Base-by-base conservation (phyloP, 2,797 vertebrate genomes). In the Leucoraja ocellata region DNA sequence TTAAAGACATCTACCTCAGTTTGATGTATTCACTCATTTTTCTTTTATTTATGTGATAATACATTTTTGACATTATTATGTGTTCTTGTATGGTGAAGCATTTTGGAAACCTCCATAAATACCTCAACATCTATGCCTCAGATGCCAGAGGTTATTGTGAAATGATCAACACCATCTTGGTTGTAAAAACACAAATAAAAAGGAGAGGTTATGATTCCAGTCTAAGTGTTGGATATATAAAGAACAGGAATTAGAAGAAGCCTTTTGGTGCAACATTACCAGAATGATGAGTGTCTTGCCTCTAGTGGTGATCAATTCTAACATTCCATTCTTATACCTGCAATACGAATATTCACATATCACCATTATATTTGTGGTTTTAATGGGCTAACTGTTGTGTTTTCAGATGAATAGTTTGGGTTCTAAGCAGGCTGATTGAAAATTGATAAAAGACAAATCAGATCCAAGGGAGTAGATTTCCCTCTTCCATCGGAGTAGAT, bases 1-100 rank as follows among this genome's bases (percentile, higher is more conserved):
- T 92, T 92, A 92, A 92, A 92, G 46, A 58, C 90, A 92, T 92
- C 90, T 92, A 92, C 90, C 90, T 92, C 90, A 92, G 90, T 92
- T 92, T 14, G 11, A 58, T 46, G 90, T 76, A 76, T 92, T 92
- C 90, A 92, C 73, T 92, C 46, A 92, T 92, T 74, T 92, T 88
- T 74, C 36, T 76, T 92, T 92, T 74, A 91, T 92, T 92, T 92
- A 76, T 74, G 25, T 46, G 23, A 13, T 71, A 74, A 58, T 74
- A 92, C 46, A 92, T 76, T 92, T 92, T 76, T 54, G 71, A 58
- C 68, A 91, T 68, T 76, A 46, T 73, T 92, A 92, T 92, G 32
- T 91, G 90, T 91, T 91, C 46, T 76, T 39, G 13, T 46, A 28
- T 76, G 73, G 6, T 74, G 23, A 91, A 73, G 39, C 36, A 74